Conservation (phyloP, 1,140 invertebrate species). For the Idris sp. region DNA sequence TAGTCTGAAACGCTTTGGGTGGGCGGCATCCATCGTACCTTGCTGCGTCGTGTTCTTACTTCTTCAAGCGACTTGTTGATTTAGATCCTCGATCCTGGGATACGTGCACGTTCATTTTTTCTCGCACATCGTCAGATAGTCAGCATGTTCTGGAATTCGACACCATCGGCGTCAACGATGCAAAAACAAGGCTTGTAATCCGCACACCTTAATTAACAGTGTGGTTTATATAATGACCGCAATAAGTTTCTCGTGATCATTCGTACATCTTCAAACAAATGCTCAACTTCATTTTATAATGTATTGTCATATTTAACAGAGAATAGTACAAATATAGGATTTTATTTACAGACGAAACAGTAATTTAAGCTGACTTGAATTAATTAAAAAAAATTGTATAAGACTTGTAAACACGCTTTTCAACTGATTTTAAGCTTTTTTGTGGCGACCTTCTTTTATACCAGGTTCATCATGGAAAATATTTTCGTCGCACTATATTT, state of each 20-base stretch:
- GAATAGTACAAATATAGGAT: too few species aligned
- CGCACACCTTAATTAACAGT: slow-evolving; percentile 50
- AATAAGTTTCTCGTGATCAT: slow-evolving; percentile 25
- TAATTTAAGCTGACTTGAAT: too few species aligned
- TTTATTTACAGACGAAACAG: too few species aligned
- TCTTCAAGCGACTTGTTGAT: slow-evolving; percentile 63
- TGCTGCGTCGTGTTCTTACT: slow-evolving; percentile 46
- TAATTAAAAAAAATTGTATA: too few species aligned
- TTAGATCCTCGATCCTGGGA: slow-evolving; percentile 67
- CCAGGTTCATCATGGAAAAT: too few species aligned
- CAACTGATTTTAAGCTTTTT: too few species aligned
- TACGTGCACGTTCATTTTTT: slow-evolving; percentile 64
- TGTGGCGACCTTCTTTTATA: too few species aligned
- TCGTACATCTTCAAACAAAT: slow-evolving; percentile 14
- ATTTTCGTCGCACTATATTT: too few species aligned
- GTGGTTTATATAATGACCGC: slow-evolving; percentile 44
- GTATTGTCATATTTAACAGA: too few species aligned
- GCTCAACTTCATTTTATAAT: too few species aligned
- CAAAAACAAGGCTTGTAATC: slow-evolving; percentile 45
- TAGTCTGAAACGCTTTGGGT: slow-evolving; percentile 49
- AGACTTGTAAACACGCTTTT: too few species aligned
- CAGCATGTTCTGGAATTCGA: slow-evolving; percentile 55
- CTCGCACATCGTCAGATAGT: slow-evolving; percentile 46
- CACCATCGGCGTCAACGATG: slow-evolving; percentile 44
- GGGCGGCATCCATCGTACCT: slow-evolving; percentile 58